Conservation (phyloP, 2,888 invertebrate species). For the Sminthurides aquaticus region DNA sequence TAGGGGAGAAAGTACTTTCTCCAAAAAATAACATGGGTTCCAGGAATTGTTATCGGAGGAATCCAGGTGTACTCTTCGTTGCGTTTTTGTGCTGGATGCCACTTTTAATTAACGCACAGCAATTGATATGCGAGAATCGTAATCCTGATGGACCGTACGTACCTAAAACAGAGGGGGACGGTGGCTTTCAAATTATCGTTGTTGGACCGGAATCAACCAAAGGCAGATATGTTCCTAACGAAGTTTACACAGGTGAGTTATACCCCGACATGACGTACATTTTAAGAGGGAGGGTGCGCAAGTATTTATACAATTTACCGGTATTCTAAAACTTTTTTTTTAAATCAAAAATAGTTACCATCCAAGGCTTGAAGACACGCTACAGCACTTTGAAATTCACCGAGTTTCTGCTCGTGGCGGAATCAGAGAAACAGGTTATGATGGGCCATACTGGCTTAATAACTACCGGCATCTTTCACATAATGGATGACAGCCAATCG, state of each 20-base stretch:
- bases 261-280: too few species aligned
- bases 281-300: too few species aligned
- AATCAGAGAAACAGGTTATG: constrained; percentile 50
- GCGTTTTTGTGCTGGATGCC: too few species aligned
- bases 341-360: constrained; percentile 44
- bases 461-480: constrained; percentile 49
- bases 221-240: constrained; percentile 38
- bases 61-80: too few species aligned
- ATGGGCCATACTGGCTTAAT: constrained; percentile 53
- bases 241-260: constrained; percentile 40
- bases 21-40: too few species aligned
- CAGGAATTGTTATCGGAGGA: too few species aligned
- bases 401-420: constrained; percentile 68
- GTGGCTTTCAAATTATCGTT: constrained; percentile 34
- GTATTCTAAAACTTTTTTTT: neutral
- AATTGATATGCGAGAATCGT: constrained; percentile 38
- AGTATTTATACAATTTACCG: too few species aligned
- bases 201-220: constrained; percentile 28
- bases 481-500: constrained; percentile 66
- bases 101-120: too few species aligned
- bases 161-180: constrained; percentile 37
- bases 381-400: constrained; percentile 54
- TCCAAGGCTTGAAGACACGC: constrained; percentile 46
- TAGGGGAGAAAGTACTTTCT: too few species aligned
- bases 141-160: constrained; percentile 38